Evolutionary conservation across 2,113 vertebrate species (phyloP).

Genomic region (Xyrauchen texanus): DNA sequence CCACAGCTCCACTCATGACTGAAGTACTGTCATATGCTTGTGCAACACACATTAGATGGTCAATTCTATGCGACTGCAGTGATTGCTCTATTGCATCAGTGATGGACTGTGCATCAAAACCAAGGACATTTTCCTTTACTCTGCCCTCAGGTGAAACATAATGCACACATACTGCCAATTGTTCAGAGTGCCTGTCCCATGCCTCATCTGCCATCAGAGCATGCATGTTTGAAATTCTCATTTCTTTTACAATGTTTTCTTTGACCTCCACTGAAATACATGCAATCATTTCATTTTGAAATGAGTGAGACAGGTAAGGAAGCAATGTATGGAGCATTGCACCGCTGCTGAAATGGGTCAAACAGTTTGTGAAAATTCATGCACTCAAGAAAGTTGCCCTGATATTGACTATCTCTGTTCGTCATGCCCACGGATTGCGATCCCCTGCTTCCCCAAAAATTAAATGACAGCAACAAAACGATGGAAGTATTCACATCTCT

Average conservation of each 20-base stretch:
- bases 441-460: slow-evolving; percentile 19
- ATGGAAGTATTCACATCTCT: slow-evolving; percentile 32
- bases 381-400: slow-evolving; percentile 10
- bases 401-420: background rate
- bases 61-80: background rate
- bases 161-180: background rate
- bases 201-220: slow-evolving; percentile 45
- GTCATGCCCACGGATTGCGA: slow-evolving; percentile 12
- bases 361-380: slow-evolving; percentile 17
- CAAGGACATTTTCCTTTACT: slow-evolving; percentile 28
- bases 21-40: slow-evolving; percentile 37
- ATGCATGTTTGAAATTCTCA: slow-evolving; percentile 36
- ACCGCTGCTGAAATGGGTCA: slow-evolving; percentile 39
- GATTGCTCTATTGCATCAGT: slow-evolving; percentile 23
- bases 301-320: slow-evolving; percentile 23
- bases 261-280: slow-evolving; percentile 40
- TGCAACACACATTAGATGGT: slow-evolving; percentile 32
- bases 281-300: slow-evolving; percentile 42
- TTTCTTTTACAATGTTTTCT: slow-evolving; percentile 28
- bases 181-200: slow-evolving; percentile 1
- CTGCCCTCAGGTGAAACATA: background rate
- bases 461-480: slow-evolving; percentile 31
- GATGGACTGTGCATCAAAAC: slow-evolving; percentile 42
- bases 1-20: slow-evolving; percentile 41
- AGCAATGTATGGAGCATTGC: slow-evolving; percentile 7